Percentiles rank a stretch among this genome's conserved stretches.
Conservation (phyloP, 2,113 vertebrate genomes). For the Melanostigma gelatinosum region DNA sequence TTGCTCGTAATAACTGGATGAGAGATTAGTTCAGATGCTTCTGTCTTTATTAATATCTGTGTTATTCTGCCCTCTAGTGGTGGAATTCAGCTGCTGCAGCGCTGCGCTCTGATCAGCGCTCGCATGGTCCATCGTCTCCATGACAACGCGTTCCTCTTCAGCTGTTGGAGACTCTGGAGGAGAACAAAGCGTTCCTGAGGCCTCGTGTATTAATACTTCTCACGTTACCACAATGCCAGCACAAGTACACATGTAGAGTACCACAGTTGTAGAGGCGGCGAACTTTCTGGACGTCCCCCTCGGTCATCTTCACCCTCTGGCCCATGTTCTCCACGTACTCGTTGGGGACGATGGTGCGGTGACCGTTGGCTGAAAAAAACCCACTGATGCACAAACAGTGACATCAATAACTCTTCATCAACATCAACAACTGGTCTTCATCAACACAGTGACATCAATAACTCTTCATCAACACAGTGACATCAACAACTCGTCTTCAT, state of each 20-base stretch:
- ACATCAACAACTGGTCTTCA: too few species aligned
- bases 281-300: conserved; percentile 54
- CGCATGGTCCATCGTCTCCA: too few species aligned
- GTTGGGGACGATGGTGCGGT: conserved; percentile 59
- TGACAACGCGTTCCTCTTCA: too few species aligned
- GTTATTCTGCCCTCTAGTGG: conserved; percentile 2
- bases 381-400: neutral
- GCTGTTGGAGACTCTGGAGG: neutral
- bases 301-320: conserved; percentile 59
- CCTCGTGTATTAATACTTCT: neutral
- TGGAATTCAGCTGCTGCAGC: neutral
- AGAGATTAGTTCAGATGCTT: too few species aligned
- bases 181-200: neutral
- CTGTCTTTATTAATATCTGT: neutral
- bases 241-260: conserved; percentile 11
- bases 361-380: conserved; percentile 66
- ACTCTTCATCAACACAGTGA: too few species aligned
- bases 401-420: neutral
- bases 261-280: conserved; percentile 65
- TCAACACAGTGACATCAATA: too few species aligned
- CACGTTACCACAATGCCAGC: neutral
- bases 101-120: too few species aligned
- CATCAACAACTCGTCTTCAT: too few species aligned
- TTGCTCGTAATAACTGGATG: too few species aligned
- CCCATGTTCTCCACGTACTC: conserved; percentile 25